These are phyloP conservation scores for Aegithalos caudatus DNA, from an alignment of 2,113 vertebrate genomes.

Conservation along the genomic window DNA sequence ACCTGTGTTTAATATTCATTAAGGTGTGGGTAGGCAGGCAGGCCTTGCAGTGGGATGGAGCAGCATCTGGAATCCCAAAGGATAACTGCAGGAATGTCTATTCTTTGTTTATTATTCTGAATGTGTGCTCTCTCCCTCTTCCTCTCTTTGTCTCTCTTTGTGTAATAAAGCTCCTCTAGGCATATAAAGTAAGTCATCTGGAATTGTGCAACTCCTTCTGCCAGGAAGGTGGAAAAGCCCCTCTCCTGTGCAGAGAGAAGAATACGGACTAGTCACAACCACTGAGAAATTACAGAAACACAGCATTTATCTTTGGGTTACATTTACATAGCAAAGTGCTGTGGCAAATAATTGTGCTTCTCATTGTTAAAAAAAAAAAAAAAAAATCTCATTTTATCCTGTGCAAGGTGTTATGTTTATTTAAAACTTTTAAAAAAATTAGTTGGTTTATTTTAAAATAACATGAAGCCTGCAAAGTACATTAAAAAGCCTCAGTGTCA, in stretches of 20 bases:
- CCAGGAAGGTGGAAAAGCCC: conserved; percentile 19
- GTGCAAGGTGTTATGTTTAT: neutral
- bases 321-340: neutral
- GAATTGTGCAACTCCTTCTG: conserved; percentile 15
- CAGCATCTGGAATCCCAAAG: neutral
- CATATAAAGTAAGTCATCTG: conserved; percentile 19
- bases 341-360: neutral
- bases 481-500: neutral
- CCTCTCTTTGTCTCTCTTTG: conserved; percentile 12
- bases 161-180: conserved; percentile 30
- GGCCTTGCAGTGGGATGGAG: neutral
- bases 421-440: neutral
- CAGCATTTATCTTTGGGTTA: neutral
- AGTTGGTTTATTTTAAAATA: neutral
- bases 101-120: conserved; percentile 46
- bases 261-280: fast-evolving
- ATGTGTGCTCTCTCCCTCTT: neutral
- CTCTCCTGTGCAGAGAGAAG: neutral
- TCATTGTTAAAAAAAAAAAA: neutral
- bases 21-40: neutral
- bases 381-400: neutral
- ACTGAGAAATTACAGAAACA: neutral
- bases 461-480: neutral
- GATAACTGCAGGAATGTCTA: neutral
- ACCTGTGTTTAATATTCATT: neutral